Evolutionary conservation across 2,797 vertebrate species (phyloP).

Genomic region (Notamacropus eugenii): DNA sequence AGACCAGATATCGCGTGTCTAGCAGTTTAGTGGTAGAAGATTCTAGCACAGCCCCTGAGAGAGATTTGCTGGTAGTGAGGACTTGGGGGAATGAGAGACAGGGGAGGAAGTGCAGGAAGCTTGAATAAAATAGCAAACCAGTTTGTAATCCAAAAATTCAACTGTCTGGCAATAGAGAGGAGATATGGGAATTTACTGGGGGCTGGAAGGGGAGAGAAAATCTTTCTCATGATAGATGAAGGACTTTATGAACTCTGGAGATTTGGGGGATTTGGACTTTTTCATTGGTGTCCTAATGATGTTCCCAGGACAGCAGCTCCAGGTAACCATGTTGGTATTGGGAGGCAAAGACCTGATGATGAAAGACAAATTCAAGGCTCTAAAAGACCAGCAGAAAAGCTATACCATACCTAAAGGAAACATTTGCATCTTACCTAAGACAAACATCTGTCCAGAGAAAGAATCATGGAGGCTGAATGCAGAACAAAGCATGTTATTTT

Average conservation of each 20-base stretch:
- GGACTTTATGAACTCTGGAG: not conserved
- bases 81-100: not conserved
- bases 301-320: not conserved
- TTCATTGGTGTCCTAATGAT: not conserved
- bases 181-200: not conserved
- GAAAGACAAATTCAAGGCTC: not conserved
- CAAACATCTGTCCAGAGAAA: too few relatives aligned
- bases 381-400: not conserved
- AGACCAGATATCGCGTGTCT: not conserved
- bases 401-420: not conserved
- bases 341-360: not conserved
- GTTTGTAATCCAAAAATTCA: not conserved
- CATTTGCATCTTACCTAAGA: not conserved
- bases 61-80: not conserved
- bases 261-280: not conserved
- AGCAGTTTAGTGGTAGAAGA: not conserved
- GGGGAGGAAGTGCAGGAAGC: not conserved
- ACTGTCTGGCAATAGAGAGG: not conserved
- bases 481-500: too few relatives aligned
- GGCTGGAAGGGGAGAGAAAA: not conserved
- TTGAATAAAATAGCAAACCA: not conserved
- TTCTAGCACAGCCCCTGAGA: not conserved
- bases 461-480: too few relatives aligned
- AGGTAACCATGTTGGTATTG: not conserved
- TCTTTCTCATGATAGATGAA: not conserved